phyloP scores from a whole-genome alignment of 2,113 vertebrate species.

The Gobiocypris rarus region DNA sequence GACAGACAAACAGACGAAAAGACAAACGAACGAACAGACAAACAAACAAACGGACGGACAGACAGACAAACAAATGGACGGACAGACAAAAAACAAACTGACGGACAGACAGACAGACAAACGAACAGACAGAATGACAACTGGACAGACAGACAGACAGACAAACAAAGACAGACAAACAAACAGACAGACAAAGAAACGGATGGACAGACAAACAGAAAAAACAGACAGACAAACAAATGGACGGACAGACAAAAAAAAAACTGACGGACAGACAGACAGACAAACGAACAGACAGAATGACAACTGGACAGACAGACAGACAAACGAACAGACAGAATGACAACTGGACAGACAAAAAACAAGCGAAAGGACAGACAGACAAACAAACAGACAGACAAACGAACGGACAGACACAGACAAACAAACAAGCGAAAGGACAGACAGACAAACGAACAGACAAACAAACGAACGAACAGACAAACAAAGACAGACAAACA shows the following conservation, averaged over 20 bases:
- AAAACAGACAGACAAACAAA: neutral
- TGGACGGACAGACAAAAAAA: too few species aligned
- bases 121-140: too few species aligned
- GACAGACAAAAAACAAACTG: too few species aligned
- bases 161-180: neutral
- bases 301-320: neutral
- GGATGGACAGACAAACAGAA: rapidly evolving
- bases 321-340: neutral
- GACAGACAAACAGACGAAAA: too few species aligned
- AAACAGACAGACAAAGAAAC: slow-evolving; percentile 84
- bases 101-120: rapidly evolving
- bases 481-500: slow-evolving; percentile 70
- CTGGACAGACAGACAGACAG: too few species aligned
- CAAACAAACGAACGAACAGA: slow-evolving; percentile 72
- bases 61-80: too few species aligned
- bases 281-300: rapidly evolving
- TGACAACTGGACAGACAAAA: neutral
- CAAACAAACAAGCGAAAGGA: neutral
- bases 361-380: too few species aligned
- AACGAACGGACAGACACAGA: too few species aligned
- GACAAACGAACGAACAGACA: too few species aligned
- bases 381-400: neutral
- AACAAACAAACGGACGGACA: too few species aligned
- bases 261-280: neutral
- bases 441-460: neutral